Percentiles rank a stretch among this genome's conserved stretches.
phyloP scores from a whole-genome alignment of 2,113 vertebrate species.

The Bubo scandiacus region DNA sequence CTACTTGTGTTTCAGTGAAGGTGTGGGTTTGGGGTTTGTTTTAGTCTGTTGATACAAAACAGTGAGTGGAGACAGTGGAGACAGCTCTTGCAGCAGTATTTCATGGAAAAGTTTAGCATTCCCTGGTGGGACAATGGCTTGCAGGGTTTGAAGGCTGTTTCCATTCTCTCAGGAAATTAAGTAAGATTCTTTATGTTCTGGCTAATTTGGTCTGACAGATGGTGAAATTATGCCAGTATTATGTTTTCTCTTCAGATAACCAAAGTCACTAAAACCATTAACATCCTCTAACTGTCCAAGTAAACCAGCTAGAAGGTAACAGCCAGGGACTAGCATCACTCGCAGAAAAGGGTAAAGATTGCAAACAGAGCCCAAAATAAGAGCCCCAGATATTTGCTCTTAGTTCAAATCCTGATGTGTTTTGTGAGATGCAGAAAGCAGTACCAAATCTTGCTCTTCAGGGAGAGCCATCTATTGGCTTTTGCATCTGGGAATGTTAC shows the following conservation, averaged over 20 bases:
- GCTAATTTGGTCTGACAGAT: neutral
- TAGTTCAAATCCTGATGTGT: neutral
- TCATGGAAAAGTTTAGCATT: neutral
- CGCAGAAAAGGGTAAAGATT: neutral
- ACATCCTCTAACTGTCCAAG: too few relatives aligned
- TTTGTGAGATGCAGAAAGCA: neutral
- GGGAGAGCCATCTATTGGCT: neutral
- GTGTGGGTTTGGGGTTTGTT: neutral
- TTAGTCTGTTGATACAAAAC: neutral
- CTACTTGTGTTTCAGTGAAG: neutral
- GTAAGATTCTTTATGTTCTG: neutral
- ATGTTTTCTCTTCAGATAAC: neutral
- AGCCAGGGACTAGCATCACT: neutral
- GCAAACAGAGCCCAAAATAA: neutral
- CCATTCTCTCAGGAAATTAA: neutral
- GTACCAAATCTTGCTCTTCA: neutral
- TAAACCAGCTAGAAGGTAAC: too few relatives aligned
- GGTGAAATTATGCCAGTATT: neutral
- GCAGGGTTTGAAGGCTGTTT: neutral
- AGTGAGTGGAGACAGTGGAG: neutral
- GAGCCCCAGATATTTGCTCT: neutral
- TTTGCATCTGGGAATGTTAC: neutral
- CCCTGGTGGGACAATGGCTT: neutral
- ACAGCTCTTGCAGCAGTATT: neutral
- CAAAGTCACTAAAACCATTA: neutral